Percentiles rank a stretch among this genome's conserved stretches.
Conservation (phyloP, 1,140 invertebrate species). For the Lethrus apterus region DNA sequence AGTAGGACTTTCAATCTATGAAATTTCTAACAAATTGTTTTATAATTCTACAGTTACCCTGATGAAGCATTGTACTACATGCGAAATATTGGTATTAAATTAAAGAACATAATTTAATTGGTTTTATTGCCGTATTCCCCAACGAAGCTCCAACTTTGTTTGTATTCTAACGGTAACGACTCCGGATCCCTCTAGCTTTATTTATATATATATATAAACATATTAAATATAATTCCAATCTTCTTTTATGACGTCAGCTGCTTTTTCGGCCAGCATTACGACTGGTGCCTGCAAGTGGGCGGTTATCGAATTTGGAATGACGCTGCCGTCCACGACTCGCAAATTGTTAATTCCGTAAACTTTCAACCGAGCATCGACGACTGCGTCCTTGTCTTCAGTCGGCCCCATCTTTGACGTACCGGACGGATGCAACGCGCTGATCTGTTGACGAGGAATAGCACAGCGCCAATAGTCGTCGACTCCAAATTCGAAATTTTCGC, state of each 20-base stretch:
- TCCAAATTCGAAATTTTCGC: slow-evolving; percentile 22
- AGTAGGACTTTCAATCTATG: too few relatives aligned
- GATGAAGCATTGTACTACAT: too few relatives aligned
- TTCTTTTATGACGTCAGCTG: slow-evolving; percentile 43
- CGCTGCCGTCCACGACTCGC: slow-evolving; percentile 64
- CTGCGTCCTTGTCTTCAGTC: slow-evolving; percentile 50
- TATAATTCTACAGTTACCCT: too few relatives aligned
- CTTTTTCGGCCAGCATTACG: slow-evolving; percentile 49
- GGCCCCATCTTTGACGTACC: slow-evolving; percentile 73
- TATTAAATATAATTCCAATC: slow-evolving; percentile 10
- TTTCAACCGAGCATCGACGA: slow-evolving; percentile 62
- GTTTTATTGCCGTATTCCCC: background rate
- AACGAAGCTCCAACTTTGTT: too few relatives aligned
- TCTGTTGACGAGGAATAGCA: slow-evolving; percentile 52
- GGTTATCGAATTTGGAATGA: slow-evolving; percentile 61
- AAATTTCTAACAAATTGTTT: too few relatives aligned
- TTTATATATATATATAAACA: background rate
- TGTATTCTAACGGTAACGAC: too few relatives aligned
- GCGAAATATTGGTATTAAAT: too few relatives aligned
- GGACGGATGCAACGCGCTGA: slow-evolving; percentile 53
- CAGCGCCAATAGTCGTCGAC: slow-evolving; percentile 31
- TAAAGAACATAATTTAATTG: slow-evolving; percentile 1
- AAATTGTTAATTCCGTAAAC: slow-evolving; percentile 59
- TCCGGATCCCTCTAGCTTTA: too few relatives aligned
- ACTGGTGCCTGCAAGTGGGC: slow-evolving; percentile 45